phyloP scores from a whole-genome alignment of 2,888 invertebrate genomes.

The Tethea ocularis region DNA sequence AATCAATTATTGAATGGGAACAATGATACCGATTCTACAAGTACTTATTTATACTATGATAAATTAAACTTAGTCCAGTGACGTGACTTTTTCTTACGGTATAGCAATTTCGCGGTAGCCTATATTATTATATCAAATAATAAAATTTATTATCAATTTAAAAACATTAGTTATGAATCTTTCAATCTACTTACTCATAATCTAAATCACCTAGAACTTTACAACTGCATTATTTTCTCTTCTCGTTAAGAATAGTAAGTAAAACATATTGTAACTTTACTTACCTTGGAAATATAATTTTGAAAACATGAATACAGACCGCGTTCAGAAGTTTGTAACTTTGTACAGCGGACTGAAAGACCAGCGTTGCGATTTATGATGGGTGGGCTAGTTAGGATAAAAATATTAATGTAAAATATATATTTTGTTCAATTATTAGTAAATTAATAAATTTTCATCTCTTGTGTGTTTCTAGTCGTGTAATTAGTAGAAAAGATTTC shows the following conservation, averaged over 20 bases:
- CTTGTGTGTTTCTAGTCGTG: slow-evolving; percentile 2
- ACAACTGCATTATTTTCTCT: too few relatives aligned
- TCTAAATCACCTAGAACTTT: neutral
- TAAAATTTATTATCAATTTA: too few relatives aligned
- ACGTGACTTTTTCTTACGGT: neutral
- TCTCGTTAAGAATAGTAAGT: too few relatives aligned
- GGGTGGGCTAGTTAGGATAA: neutral
- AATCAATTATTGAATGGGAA: slow-evolving; percentile 68
- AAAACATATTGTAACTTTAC: too few relatives aligned
- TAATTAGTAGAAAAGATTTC: slow-evolving; percentile 15
- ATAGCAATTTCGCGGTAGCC: neutral
- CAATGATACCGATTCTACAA: slow-evolving; percentile 59
- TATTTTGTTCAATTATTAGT: neutral
- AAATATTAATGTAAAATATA: neutral
- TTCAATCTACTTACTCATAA: neutral
- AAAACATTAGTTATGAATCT: neutral
- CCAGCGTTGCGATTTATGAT: neutral
- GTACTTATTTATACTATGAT: slow-evolving; percentile 28
- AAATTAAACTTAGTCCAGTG: slow-evolving; percentile 13
- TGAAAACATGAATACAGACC: too few relatives aligned
- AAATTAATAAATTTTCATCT: neutral
- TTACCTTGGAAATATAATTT: too few relatives aligned
- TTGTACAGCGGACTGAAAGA: too few relatives aligned
- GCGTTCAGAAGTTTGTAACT: too few relatives aligned
- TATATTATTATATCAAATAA: too few relatives aligned